phyloP scores from a whole-genome alignment of 2,888 invertebrate species.

The Drosophila testacea region DNA sequence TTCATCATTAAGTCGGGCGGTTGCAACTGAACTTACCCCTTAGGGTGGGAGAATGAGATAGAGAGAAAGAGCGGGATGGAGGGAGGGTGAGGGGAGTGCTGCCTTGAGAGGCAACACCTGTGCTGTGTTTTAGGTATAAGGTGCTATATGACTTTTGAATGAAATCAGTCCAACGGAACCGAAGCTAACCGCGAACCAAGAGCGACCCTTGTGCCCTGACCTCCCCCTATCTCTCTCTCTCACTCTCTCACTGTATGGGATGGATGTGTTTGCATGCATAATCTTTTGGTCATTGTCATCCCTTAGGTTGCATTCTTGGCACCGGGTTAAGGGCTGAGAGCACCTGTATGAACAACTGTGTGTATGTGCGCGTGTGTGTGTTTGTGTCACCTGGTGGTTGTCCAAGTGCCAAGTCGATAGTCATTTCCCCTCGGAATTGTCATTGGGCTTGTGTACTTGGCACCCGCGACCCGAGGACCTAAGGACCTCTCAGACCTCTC shows the following conservation, averaged over 20 bases:
- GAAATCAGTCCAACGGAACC: constrained; percentile 81
- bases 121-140: constrained; percentile 50
- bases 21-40: constrained; percentile 49
- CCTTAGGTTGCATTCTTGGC: constrained; percentile 64
- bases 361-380: constrained; percentile 27
- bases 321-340: constrained; percentile 41
- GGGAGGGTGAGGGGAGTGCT: constrained; percentile 14
- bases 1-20: constrained; percentile 43
- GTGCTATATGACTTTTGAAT: constrained; percentile 79
- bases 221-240: background rate
- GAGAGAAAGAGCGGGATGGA: background rate
- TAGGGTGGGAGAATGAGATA: constrained; percentile 1
- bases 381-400: constrained; percentile 69
- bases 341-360: constrained; percentile 31
- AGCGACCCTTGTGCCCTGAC: constrained; percentile 25
- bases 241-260: background rate
- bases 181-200: constrained; percentile 49
- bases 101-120: constrained; percentile 81
- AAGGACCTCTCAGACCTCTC: constrained; percentile 36
- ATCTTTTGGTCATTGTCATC: constrained; percentile 77
- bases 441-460: constrained; percentile 58
- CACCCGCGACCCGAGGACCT: constrained; percentile 45
- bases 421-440: constrained; percentile 79
- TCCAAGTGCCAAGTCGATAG: constrained; percentile 59
- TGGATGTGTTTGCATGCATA: constrained; percentile 71